Percentiles rank a stretch among this genome's conserved stretches.
Conservation (phyloP, 1,140 invertebrate species). For the Drepana arcuata region DNA sequence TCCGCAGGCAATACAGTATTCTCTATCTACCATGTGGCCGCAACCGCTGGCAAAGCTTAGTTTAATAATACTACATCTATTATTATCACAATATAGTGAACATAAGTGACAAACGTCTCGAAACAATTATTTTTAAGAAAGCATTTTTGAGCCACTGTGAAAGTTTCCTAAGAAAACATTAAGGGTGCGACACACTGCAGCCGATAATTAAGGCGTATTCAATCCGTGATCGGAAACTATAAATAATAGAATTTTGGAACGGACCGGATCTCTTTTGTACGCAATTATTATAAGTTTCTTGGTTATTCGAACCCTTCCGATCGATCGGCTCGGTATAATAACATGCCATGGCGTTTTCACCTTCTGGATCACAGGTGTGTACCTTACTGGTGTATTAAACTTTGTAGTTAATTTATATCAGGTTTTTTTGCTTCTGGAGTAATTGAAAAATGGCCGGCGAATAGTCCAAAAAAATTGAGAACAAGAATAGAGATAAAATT, state of each 20-base stretch:
- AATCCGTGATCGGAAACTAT: conserved; percentile 64
- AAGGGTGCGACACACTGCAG: conserved; percentile 50
- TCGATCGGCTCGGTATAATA: conserved; percentile 63
- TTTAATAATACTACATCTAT: no score
- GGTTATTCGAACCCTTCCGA: conserved; percentile 46
- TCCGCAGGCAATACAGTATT: no score
- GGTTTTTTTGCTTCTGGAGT: no score
- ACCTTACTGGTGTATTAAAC: conserved; percentile 9
- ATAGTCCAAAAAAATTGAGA: no score
- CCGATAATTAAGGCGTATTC: conserved; percentile 69
- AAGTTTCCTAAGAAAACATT: conserved; percentile 45
- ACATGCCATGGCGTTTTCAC: conserved; percentile 46
- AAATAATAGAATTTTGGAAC: conserved; percentile 63
- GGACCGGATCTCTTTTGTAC: conserved; percentile 65
- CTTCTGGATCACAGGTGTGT: conserved; percentile 47
- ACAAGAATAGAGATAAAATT: no score
- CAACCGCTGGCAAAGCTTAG: no score
- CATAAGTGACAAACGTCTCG: no score
- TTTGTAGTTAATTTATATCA: conserved; percentile 31
- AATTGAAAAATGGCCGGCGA: no score
- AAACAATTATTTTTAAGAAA: no score
- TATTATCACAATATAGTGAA: no score
- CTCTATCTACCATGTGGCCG: no score
- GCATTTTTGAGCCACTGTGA: conserved; percentile 35
- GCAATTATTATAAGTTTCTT: conserved; percentile 55